Evolutionary conservation across 2,113 vertebrate species (phyloP).

Genomic region (Actenoides hombroni): DNA sequence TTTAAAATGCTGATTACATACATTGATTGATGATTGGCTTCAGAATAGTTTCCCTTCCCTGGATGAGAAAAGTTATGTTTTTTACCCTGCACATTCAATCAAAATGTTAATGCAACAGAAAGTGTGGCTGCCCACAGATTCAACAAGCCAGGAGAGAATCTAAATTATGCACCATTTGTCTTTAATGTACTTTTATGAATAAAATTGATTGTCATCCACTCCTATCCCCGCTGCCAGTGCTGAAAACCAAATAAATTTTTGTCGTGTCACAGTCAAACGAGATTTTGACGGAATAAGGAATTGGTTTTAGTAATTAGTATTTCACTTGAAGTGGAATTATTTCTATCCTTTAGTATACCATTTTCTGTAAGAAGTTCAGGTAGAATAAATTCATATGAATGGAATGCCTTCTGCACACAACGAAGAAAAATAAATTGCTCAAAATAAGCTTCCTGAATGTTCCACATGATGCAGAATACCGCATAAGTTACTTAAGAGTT

Average conservation of each 20-base stretch:
- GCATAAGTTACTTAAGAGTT: not conserved
- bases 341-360: constrained; percentile 39
- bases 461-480: not conserved
- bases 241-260: constrained; percentile 1
- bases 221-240: not conserved
- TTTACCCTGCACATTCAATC: constrained; percentile 77
- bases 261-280: constrained; percentile 34
- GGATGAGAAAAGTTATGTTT: constrained; percentile 67
- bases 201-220: constrained; percentile 50
- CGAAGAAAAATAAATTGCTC: constrained; percentile 22
- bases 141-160: constrained; percentile 61
- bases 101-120: constrained; percentile 76
- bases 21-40: constrained; percentile 79
- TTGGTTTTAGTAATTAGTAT: constrained; percentile 21
- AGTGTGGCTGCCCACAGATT: constrained; percentile 55
- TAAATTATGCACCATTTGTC: constrained; percentile 60
- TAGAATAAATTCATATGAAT: constrained; percentile 20
- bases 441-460: constrained; percentile 17
- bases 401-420: constrained; percentile 6
- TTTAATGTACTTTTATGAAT: constrained; percentile 66
- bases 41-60: constrained; percentile 70
- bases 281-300: constrained; percentile 8
- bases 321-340: constrained; percentile 46
- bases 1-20: constrained; percentile 71
- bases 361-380: constrained; percentile 27